Evolutionary conservation across 2,888 invertebrate species (phyloP).

Genomic region (Marasmarcha lunaedactyla): DNA sequence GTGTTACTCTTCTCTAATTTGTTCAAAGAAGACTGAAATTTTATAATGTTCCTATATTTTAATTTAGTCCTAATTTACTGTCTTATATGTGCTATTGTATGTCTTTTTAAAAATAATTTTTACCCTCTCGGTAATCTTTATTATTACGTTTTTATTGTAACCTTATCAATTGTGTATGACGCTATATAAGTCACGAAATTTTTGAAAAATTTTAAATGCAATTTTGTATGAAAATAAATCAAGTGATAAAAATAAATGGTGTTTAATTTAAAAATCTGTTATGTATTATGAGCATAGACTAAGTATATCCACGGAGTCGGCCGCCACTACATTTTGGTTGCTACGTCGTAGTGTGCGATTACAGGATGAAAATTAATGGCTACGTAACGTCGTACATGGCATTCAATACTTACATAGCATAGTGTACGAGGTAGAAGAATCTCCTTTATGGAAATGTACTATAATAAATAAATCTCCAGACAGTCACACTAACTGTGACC

Average conservation of each 20-base stretch:
- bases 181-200: conserved; percentile 66
- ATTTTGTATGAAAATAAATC: conserved; percentile 68
- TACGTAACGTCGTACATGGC: too few relatives aligned
- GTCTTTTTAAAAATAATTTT: conserved; percentile 52
- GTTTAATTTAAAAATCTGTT: conserved; percentile 35
- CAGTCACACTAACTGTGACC: too few relatives aligned
- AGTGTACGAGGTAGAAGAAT: too few relatives aligned
- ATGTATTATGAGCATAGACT: too few relatives aligned
- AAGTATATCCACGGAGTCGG: too few relatives aligned
- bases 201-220: conserved; percentile 66
- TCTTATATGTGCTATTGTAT: conserved; percentile 39
- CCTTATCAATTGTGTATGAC: conserved; percentile 65
- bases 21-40: conserved; percentile 63
- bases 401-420: too few relatives aligned
- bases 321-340: too few relatives aligned
- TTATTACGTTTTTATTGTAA: conserved; percentile 58
- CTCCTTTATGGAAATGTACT: too few relatives aligned
- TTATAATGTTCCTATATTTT: conserved; percentile 68
- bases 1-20: conserved; percentile 58
- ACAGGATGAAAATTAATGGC: too few relatives aligned
- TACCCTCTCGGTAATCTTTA: conserved; percentile 50
- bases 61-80: conserved; percentile 65
- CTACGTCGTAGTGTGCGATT: too few relatives aligned
- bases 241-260: conserved; percentile 58
- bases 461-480: too few relatives aligned